Evolutionary conservation across 2,113 vertebrate genomes (phyloP), one percentile per base, ranked within the genome.

Genomic region (Hippocampus zosterae): DNA sequence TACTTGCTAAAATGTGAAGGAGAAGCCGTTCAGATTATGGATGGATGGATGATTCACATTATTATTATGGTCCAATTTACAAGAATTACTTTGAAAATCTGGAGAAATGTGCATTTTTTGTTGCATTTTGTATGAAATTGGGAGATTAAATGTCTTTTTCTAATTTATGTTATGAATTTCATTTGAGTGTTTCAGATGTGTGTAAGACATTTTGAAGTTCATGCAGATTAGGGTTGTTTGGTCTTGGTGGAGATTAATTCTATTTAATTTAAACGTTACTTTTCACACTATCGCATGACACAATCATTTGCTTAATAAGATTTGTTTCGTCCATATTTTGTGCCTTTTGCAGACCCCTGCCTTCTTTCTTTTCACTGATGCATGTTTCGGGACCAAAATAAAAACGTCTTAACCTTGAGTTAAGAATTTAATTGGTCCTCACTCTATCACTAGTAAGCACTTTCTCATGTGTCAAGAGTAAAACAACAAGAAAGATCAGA

Each of bases 321-420:
- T n/a, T 42, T 64, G 21, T 44, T 42, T 1, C 8, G 11, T 42
- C 23, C 19, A 12, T 63, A 29, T 59, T 13, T 29, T 59, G 33
- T 62, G 18, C 18, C 29, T 19, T 61, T 61, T 33, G 21, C 3
- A n/a, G 3, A 19, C 21, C 10, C 19, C 16, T 21, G 18, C 11
- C 57, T 25, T 5, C 25, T 11, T 59, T 27, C 18, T 62, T 33
- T 37, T 33, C 3, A 40, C 18, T 21, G 3, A 19, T 13, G 19
- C 60, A 12, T 64, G 62, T 3, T n/a, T 15, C 10, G 12, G 44
- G 18, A 68, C 33, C 46, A 75, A 81, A 82, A 80, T 62, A 53
- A 81, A 77, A 77, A 37, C 33, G 0, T 37, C 33, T 37, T 37
- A 37, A 37, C 33, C 5, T 37, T 37, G 33, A 37, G 33, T 37